Percentiles rank a stretch among this genome's conserved stretches.
Conservation (phyloP, 2,888 invertebrate species). For the Caenorhabditis wallacei region DNA sequence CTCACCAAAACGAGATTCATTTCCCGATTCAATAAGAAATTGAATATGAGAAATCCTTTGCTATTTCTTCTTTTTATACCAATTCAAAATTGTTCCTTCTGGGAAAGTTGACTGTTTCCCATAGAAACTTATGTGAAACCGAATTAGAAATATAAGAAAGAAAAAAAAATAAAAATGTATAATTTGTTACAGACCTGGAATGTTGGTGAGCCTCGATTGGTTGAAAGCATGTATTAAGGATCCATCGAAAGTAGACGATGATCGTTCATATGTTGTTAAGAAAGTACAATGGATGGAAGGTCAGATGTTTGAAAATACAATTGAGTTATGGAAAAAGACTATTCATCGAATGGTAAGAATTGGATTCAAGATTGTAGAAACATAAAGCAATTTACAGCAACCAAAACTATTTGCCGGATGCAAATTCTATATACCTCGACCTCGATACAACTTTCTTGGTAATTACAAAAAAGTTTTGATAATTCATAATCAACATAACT, state of each 20-base stretch:
- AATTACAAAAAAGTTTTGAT: background rate
- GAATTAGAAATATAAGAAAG: background rate
- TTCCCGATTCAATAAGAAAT: background rate
- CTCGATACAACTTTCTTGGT: conserved; percentile 61
- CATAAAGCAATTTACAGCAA: conserved; percentile 54
- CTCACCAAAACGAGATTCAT: conserved; percentile 5
- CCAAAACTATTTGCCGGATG: conserved; percentile 68
- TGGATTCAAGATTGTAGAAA: background rate
- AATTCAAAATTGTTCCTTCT: no score
- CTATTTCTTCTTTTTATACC: no score
- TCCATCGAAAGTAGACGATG: conserved; percentile 39
- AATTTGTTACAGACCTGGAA: conserved; percentile 26
- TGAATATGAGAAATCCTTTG: no score
- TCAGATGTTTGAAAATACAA: conserved; percentile 36
- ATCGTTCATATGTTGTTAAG: conserved; percentile 39
- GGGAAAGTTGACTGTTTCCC: no score
- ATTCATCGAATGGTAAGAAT: conserved; percentile 45
- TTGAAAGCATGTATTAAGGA: conserved; percentile 49
- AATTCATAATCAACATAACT: background rate
- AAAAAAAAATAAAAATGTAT: background rate
- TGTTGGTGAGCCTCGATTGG: conserved; percentile 56
- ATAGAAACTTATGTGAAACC: background rate
- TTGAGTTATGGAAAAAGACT: conserved; percentile 55
- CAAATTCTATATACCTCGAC: conserved; percentile 59
- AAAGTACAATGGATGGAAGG: conserved; percentile 59